Conservation (phyloP, 2,797 vertebrate species). For the Gallinago solitaria region DNA sequence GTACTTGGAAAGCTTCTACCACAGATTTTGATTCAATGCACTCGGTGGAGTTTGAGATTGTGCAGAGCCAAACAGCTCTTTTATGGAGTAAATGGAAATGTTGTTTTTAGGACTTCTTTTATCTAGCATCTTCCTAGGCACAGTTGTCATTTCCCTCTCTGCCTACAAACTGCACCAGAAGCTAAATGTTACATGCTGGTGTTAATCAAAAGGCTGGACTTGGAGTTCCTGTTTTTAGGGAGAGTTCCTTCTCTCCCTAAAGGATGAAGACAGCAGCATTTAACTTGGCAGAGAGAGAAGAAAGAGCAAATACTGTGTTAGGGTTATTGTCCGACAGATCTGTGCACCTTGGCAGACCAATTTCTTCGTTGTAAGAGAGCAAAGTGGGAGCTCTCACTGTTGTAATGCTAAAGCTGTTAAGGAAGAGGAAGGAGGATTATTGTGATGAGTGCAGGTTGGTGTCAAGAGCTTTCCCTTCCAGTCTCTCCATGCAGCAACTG, state of each 20-base stretch:
- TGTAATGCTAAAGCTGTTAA: background rate
- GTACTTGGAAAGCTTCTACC: slow-evolving; percentile 27
- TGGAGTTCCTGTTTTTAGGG: background rate
- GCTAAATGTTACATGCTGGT: background rate
- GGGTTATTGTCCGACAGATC: background rate
- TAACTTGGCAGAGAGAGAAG: background rate
- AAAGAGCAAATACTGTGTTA: background rate
- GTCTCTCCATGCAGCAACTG: background rate
- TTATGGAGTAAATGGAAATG: slow-evolving; percentile 14
- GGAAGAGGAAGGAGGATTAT: background rate
- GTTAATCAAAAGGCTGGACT: background rate
- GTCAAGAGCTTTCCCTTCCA: background rate
- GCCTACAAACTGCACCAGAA: background rate
- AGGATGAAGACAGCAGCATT: background rate
- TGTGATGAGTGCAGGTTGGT: background rate
- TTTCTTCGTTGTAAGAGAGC: background rate
- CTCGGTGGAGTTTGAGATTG: slow-evolving; percentile 20
- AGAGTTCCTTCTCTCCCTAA: background rate
- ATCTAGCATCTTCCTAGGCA: slow-evolving; percentile 12
- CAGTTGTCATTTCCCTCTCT: background rate
- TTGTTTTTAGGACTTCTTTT: background rate
- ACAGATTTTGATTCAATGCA: slow-evolving; percentile 22
- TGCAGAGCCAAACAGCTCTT: slow-evolving; percentile 37
- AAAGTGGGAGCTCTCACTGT: background rate
- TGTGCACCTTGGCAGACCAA: background rate